phyloP scores from a whole-genome alignment of 2,888 invertebrate genomes.

The Gryllus longicercus region DNA sequence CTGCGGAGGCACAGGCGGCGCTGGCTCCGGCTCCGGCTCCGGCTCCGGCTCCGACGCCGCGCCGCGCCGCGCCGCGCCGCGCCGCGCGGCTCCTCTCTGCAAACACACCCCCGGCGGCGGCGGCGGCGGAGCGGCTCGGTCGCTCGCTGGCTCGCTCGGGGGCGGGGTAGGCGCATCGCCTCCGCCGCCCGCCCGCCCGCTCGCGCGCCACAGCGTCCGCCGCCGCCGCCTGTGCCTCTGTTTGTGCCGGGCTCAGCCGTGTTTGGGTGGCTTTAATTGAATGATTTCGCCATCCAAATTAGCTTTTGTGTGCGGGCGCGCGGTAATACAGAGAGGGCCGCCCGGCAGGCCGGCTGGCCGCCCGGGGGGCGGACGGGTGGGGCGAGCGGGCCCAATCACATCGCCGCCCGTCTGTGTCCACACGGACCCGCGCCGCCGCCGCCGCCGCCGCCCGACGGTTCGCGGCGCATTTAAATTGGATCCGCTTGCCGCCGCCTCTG shows the following conservation, averaged over 20 bases:
- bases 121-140: background rate
- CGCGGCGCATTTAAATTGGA: background rate
- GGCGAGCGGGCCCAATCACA: conserved; percentile 6
- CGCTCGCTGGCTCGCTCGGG: background rate
- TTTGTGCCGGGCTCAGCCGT: conserved; percentile 36
- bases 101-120: background rate
- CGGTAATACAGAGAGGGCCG: conserved; percentile 12
- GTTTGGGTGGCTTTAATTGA: conserved; percentile 39
- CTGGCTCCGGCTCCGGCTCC: background rate
- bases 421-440: conserved; percentile 18
- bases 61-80: background rate
- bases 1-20: background rate
- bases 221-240: conserved; percentile 27
- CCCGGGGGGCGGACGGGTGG: background rate
- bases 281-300: conserved; percentile 38
- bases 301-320: conserved; percentile 33
- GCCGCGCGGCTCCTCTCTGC: background rate
- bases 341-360: background rate
- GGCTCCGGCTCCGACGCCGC: too few relatives aligned
- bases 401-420: conserved; percentile 23
- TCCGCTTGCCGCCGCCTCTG: background rate
- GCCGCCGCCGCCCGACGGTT: background rate
- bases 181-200: background rate
- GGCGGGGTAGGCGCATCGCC: background rate
- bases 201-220: background rate